Evolutionary conservation across 1,140 invertebrate genomes (phyloP).

Genomic region (Apis laboriosa): DNA sequence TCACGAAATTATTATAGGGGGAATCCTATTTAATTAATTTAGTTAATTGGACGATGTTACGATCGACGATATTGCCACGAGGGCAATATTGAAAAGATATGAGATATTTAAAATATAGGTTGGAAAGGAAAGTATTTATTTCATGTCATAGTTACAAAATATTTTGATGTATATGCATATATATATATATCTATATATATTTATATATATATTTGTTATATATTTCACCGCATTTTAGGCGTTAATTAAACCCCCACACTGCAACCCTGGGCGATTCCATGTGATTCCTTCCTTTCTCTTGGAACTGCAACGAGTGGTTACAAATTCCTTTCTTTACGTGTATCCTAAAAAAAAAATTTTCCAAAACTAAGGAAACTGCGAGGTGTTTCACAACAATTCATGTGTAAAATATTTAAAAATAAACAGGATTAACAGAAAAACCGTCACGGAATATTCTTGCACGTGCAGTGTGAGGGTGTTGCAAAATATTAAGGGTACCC

Average conservation of each 20-base stretch:
- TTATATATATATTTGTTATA: too few species aligned
- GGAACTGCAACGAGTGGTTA: slow-evolving; percentile 2
- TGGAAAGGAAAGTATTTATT: too few species aligned
- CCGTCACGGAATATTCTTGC: background rate
- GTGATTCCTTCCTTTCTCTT: background rate
- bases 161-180: background rate
- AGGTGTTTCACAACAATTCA: background rate
- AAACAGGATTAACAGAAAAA: background rate
- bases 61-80: background rate
- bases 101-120: too few species aligned
- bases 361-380: background rate
- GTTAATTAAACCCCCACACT: slow-evolving; percentile 21
- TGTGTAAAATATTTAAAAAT: background rate
- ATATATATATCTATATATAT: too few species aligned
- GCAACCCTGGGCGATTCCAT: background rate
- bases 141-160: background rate
- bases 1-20: too few species aligned
- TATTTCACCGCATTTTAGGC: background rate
- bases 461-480: slow-evolving; percentile 22
- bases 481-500: background rate
- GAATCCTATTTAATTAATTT: too few species aligned
- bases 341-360: slow-evolving; percentile 7
- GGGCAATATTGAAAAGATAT: background rate
- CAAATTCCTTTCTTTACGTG: slow-evolving; percentile 16
- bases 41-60: too few species aligned